Base-by-base conservation (phyloP, 2,113 vertebrate species). In the Leucopsar rothschildi region DNA sequence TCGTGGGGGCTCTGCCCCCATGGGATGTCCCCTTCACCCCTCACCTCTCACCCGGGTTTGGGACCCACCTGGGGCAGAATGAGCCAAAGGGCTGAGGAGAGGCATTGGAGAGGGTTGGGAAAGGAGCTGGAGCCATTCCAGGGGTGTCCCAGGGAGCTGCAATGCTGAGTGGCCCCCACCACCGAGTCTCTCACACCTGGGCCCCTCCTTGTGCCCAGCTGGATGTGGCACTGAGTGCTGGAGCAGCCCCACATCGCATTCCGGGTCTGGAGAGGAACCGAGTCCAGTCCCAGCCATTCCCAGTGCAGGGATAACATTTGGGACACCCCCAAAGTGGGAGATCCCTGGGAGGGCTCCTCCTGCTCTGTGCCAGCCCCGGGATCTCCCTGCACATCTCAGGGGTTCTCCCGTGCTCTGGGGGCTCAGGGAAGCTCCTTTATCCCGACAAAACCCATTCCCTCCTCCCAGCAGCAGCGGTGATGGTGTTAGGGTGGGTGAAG, bases 161-260 rank as follows among this genome's bases (percentile, higher is more conserved):
- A 73, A 2, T 16, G 33, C 56, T 24, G 35, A 86, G 27, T 12
- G 18, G 7, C n/a, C 8, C 8, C 10, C 35, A 11, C 10, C 31
- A 5, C 40, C 17, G 55, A 6, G 6, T 52, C 8, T 50, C 20
- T 23, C 20, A 24, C 18, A 6, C 20, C 37, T 3, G 47, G 10
- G 21, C 27, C 28, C 25, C 52, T 75, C 65, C 14, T 15, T 0
- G 12, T 29, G 12, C 55, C 59, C 11, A 0, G 7, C 24, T 33
- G 37, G 29, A 3, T 0, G 5, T 6, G 45, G 18, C 44, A 27
- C 23, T 0, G 25, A 45, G 40, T 1, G 8, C 53, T 72, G 19
- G 6, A 68, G 57, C 13, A 19, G 5, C 49, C 11, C 63, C 5
- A 2, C 24, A 0, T 2, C 1, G 8, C 3, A 8, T 3, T 9